These are phyloP conservation scores for Cyclura pinguis DNA, from an alignment of 2,797 vertebrate species.

Conservation along the genomic window DNA sequence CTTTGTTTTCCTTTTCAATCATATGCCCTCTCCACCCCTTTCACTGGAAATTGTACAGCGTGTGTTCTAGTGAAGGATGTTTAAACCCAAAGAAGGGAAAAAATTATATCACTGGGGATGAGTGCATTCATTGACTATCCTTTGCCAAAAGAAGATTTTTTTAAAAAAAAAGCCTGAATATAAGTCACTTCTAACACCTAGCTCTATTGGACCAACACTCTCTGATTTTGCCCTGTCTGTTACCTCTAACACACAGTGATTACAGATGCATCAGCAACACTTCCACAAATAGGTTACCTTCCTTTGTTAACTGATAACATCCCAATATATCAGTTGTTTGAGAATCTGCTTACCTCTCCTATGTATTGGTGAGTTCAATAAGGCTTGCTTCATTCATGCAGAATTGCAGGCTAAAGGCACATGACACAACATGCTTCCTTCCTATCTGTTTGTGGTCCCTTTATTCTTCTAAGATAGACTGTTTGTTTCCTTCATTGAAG, in stretches of 20 bases:
- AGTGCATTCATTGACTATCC: neutral
- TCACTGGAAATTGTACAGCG: slow-evolving; percentile 42
- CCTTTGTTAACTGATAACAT: neutral
- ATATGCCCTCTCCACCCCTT: neutral
- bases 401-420: neutral
- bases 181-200: neutral
- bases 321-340: neutral
- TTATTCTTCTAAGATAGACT: no score
- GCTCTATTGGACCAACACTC: neutral
- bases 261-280: slow-evolving; percentile 1
- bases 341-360: neutral
- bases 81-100: slow-evolving; percentile 50
- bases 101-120: slow-evolving; percentile 35
- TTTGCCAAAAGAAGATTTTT: slow-evolving; percentile 6
- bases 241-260: neutral
- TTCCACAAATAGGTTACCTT: slow-evolving; percentile 1
- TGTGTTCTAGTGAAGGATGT: slow-evolving; percentile 41
- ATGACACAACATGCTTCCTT: neutral
- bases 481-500: no score
- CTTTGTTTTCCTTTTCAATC: slow-evolving; percentile 36
- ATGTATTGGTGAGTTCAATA: neutral
- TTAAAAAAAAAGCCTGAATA: neutral
- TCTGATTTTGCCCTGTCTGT: neutral
- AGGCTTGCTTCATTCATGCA: neutral
- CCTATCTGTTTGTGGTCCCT: no score